Percentiles rank a stretch among this genome's conserved stretches.
Conservation (phyloP, 2,113 vertebrate species). For the Prochilodus magdalenae region DNA sequence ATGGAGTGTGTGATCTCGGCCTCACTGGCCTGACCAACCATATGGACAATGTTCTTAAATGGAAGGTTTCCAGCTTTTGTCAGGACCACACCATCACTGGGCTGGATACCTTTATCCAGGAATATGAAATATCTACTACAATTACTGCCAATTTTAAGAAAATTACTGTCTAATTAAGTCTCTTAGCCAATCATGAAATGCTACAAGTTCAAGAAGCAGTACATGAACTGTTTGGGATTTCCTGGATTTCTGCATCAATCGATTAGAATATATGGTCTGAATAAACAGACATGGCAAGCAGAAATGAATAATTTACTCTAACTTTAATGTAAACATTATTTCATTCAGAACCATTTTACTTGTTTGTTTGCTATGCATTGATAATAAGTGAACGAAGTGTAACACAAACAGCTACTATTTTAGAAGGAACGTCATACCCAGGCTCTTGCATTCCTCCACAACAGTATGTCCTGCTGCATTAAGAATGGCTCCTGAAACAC, state of each 20-base stretch:
- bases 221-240: no score
- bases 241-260: no score
- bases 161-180: no score
- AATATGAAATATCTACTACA: neutral
- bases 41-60: conserved; percentile 64
- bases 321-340: no score
- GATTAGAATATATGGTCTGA: no score
- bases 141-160: no score
- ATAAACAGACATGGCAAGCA: no score
- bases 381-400: neutral
- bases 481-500: conserved; percentile 66
- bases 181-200: no score
- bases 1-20: conserved; percentile 57
- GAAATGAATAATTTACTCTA: no score
- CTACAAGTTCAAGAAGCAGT: no score
- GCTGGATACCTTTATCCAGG: conserved; percentile 54
- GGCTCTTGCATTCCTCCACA: conserved; percentile 58
- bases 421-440: conserved; percentile 50
- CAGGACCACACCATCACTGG: conserved; percentile 56
- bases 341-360: no score
- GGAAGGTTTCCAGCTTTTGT: conserved; percentile 64
- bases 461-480: conserved; percentile 64
- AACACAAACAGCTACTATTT: neutral
- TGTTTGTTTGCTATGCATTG: no score
- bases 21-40: conserved; percentile 62